Evolutionary conservation across 2,113 vertebrate species (phyloP).

Genomic region (Seriola rivoliana): DNA sequence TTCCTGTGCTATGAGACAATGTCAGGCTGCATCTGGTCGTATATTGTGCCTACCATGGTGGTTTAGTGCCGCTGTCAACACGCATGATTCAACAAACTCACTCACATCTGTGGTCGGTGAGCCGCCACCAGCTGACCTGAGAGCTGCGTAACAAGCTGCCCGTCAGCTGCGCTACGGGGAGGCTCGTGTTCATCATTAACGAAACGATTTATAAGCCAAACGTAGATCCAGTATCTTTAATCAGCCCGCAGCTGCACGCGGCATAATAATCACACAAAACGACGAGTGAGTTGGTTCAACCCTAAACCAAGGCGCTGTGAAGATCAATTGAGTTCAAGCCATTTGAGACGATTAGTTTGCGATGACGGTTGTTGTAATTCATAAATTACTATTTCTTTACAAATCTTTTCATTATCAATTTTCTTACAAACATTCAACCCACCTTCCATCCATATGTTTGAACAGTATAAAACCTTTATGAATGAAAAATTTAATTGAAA

Average conservation of each 20-base stretch:
- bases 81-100: conserved; percentile 48
- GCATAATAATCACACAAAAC: neutral
- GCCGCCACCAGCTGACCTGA: conserved; percentile 54
- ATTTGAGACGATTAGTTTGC: neutral
- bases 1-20: conserved; percentile 15
- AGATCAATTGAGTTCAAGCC: no score
- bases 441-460: no score
- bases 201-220: neutral
- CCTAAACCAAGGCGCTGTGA: neutral
- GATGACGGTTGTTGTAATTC: no score
- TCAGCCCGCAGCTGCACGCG: neutral
- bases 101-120: conserved; percentile 29
- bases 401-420: neutral
- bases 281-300: no score
- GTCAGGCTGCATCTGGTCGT: conserved; percentile 18
- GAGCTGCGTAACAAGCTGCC: conserved; percentile 47
- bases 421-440: no score
- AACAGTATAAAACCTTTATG: no score
- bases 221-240: neutral
- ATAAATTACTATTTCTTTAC: neutral
- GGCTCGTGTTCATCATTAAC: neutral
- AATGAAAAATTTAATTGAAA: neutral
- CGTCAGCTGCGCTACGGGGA: conserved; percentile 18
- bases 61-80: conserved; percentile 60
- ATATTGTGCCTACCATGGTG: conserved; percentile 27